These are phyloP conservation scores for Diadema setosum DNA, from an alignment of 35 echinoderm and acorn worm species.

Conservation along the genomic window DNA sequence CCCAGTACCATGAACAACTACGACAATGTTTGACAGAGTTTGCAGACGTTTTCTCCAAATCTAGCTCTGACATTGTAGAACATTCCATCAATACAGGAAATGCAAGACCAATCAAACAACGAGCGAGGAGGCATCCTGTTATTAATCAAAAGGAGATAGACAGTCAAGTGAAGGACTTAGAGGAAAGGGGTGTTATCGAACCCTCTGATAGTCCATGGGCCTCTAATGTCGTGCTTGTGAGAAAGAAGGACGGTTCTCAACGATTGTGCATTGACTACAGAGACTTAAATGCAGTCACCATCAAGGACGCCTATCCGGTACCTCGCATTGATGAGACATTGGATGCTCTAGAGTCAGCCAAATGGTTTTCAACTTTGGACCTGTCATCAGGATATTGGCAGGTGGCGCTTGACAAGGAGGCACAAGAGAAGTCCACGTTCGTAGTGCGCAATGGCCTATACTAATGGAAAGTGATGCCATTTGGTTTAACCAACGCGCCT, in stretches of 20 bases:
- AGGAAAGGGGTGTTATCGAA: constrained; percentile 23
- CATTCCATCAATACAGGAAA: constrained; percentile 19
- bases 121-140: not conserved
- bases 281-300: not conserved
- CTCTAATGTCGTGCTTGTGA: no score
- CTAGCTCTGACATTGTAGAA: not conserved
- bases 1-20: not conserved
- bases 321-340: constrained; percentile 52
- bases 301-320: no score
- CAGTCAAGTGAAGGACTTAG: no score
- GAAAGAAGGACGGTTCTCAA: constrained; percentile 54
- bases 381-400: no score
- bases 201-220: constrained; percentile 53
- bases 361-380: no score
- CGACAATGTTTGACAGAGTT: not conserved
- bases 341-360: no score
- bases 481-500: no score
- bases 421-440: no score
- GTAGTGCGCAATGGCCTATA: no score
- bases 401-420: no score
- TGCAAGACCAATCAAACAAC: not conserved
- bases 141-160: not conserved
- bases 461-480: no score
- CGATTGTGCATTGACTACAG: constrained; percentile 40
- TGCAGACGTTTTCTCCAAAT: constrained; percentile 4